A percentile compares a stretch with the other conserved stretches of the same genome.
These are phyloP conservation scores for Perithous albicinctus DNA, from an alignment of 2,888 invertebrate species.

Conservation along the genomic window DNA sequence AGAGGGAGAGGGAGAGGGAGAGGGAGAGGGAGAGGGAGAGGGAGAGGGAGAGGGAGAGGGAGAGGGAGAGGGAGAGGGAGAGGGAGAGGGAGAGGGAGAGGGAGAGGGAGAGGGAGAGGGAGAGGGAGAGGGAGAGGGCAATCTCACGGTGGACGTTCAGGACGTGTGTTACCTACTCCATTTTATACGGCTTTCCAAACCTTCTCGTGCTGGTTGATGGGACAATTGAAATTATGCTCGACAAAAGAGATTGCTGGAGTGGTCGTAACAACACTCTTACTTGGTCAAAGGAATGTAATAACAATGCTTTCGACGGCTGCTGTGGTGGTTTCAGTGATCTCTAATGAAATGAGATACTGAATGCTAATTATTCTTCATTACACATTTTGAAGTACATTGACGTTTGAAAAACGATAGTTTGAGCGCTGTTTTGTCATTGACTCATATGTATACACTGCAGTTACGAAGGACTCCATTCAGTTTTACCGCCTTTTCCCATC, in stretches of 20 bases:
- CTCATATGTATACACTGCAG: no score
- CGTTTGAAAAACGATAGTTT: no score
- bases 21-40: background rate
- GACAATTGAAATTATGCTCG: slow-evolving; percentile 2
- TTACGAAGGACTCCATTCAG: no score
- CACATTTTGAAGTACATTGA: no score
- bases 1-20: background rate
- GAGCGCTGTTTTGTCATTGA: no score
- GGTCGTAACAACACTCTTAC: background rate
- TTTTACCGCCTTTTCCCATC: no score
- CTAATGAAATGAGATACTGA: no score
- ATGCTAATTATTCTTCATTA: no score
- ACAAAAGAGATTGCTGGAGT: background rate
- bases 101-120: background rate
- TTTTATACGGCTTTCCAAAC: slow-evolving; percentile 8
- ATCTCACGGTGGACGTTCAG: slow-evolving; percentile 7
- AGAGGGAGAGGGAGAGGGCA: background rate
- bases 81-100: background rate
- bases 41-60: background rate
- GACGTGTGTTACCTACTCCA: slow-evolving; percentile 3
- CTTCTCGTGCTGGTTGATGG: background rate
- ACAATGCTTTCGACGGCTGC: no score
- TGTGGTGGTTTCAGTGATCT: no score
- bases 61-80: background rate
- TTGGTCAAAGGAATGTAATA: background rate